Evolutionary conservation across 2,797 vertebrate species (phyloP).

Genomic region (Smutsia temminckii): DNA sequence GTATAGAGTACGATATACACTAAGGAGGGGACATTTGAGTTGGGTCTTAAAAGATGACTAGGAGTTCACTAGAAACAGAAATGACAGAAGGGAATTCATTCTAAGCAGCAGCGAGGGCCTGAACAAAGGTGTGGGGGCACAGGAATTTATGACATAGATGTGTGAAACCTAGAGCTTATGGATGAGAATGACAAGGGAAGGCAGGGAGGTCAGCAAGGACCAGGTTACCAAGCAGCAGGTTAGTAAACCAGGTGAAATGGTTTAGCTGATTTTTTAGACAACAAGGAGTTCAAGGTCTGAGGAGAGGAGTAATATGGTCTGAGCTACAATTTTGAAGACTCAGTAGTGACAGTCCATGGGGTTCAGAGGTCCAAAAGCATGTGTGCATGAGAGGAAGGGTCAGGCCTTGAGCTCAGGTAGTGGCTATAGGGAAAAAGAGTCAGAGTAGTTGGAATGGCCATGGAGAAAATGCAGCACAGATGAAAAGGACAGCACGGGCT

Average conservation of each 20-base stretch:
- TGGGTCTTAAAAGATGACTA: constrained; percentile 24
- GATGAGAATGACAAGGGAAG: not conserved
- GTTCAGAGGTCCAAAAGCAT: not conserved
- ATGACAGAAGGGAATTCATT: not conserved
- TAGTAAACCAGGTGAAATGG: not conserved
- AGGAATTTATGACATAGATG: not conserved
- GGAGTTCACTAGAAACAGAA: not conserved
- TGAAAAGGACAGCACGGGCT: not conserved
- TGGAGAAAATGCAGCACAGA: not conserved
- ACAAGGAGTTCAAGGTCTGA: not conserved
- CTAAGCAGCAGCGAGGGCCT: not conserved
- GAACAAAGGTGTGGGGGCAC: not conserved
- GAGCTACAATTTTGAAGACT: not conserved
- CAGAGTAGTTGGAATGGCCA: not conserved
- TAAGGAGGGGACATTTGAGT: not conserved
- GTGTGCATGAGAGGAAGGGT: not conserved
- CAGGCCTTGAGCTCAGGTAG: not conserved
- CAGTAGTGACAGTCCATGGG: not conserved
- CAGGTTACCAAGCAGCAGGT: not conserved
- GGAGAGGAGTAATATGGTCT: not conserved
- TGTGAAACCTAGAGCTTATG: not conserved
- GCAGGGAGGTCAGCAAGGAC: not conserved
- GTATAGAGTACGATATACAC: not conserved
- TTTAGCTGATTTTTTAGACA: not conserved
- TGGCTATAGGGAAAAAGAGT: not conserved